Percentiles rank a stretch among this genome's conserved stretches.
phyloP scores from a whole-genome alignment of 2,797 vertebrate genomes.

The Aeoliscus strigatus region DNA sequence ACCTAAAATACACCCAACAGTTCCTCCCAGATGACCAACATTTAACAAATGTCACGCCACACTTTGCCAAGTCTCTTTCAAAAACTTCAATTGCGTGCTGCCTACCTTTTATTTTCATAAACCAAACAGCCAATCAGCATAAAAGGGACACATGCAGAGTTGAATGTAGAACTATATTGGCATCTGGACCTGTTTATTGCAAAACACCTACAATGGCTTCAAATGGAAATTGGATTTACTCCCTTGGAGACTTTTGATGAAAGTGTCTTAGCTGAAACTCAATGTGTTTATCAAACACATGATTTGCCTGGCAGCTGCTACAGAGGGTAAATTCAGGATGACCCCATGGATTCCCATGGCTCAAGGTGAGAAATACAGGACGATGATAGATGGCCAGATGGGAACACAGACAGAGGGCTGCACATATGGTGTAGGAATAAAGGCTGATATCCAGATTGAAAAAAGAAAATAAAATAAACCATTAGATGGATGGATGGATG shows the following conservation, averaged over 20 bases:
- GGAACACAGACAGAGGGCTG: constrained; percentile 17
- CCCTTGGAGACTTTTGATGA: constrained; percentile 65
- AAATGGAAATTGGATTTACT: constrained; percentile 68
- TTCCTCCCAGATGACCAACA: no score
- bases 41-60: no score
- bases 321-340: constrained; percentile 38
- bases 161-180: constrained; percentile 10
- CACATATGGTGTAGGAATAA: constrained; percentile 10
- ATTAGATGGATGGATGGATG: no score
- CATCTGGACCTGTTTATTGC: constrained; percentile 54
- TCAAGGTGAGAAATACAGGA: constrained; percentile 41
- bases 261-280: constrained; percentile 58
- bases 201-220: constrained; percentile 55
- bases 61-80: no score
- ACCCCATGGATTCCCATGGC: constrained; percentile 45
- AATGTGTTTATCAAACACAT: constrained; percentile 54
- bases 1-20: no score
- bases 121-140: constrained; percentile 44
- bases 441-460: constrained; percentile 12
- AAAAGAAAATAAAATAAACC: no score
- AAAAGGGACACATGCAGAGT: constrained; percentile 34
- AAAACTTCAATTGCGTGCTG: no score
- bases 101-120: constrained; percentile 43
- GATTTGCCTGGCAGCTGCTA: constrained; percentile 39
- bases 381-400: constrained; percentile 43